phyloP scores from a whole-genome alignment of 2,113 vertebrate genomes.

The Physeter macrocephalus region DNA sequence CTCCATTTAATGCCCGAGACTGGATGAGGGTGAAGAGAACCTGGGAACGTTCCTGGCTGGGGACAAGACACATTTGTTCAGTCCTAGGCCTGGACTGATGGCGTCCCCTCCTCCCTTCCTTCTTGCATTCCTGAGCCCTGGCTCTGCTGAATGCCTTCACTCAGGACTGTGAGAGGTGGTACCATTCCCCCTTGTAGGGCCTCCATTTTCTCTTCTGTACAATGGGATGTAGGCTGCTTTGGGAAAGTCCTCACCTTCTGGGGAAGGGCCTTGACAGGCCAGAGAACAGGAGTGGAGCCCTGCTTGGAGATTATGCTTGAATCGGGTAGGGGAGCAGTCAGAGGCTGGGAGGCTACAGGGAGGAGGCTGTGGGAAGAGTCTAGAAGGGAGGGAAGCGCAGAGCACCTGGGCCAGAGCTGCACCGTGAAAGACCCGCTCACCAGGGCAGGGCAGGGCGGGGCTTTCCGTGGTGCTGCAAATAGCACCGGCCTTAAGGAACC shows the following conservation, averaged over 20 bases:
- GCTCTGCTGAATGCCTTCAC: neutral
- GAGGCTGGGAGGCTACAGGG: neutral
- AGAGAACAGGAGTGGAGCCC: neutral
- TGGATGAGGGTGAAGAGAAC: neutral
- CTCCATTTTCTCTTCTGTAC: neutral
- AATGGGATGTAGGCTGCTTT: neutral
- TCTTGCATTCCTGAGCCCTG: neutral
- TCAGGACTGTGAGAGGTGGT: neutral
- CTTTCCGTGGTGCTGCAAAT: neutral
- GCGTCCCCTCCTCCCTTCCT: neutral
- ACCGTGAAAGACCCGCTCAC: neutral
- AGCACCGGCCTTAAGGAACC: accelerated
- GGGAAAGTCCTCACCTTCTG: neutral
- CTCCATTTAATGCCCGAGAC: neutral
- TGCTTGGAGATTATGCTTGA: neutral
- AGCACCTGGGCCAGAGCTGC: neutral
- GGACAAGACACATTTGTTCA: neutral
- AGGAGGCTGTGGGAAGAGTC: neutral
- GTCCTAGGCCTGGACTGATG: neutral
- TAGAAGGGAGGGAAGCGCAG: neutral
- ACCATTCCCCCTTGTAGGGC: neutral
- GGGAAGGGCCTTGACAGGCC: neutral
- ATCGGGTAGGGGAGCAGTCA: neutral
- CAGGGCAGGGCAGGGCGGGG: neutral
- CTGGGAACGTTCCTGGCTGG: neutral